Evolutionary conservation across 1,140 invertebrate species (phyloP).

Genomic region (Drosophila funebris): DNA sequence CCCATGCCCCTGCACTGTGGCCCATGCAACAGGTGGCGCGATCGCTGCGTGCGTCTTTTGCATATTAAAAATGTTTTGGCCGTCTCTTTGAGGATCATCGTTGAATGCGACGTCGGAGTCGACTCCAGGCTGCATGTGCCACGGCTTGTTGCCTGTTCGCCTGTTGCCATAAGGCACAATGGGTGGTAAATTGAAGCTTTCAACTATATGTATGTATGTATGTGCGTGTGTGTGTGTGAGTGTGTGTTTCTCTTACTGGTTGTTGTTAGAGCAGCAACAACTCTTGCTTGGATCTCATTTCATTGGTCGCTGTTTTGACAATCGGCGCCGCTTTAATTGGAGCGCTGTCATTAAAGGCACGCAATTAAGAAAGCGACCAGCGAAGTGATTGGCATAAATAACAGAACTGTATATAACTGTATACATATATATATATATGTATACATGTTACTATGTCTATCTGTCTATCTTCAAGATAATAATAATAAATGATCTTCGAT

Average conservation of each 20-base stretch:
- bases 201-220: conserved; percentile 50
- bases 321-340: conserved; percentile 74
- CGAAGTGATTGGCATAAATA: not conserved
- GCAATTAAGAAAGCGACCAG: conserved; percentile 44
- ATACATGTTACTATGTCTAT: no score
- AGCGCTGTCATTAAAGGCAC: conserved; percentile 74
- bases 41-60: conserved; percentile 51
- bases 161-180: conserved; percentile 70
- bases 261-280: conserved; percentile 4
- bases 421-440: not conserved
- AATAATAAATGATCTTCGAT: no score
- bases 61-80: conserved; percentile 47
- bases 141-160: conserved; percentile 2
- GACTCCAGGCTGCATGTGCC: conserved; percentile 4
- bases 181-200: conserved; percentile 80
- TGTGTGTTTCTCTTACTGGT: conserved; percentile 22
- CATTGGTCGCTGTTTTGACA: conserved; percentile 76
- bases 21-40: conserved; percentile 43
- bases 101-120: conserved; percentile 2
- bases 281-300: conserved; percentile 57
- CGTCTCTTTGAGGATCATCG: conserved; percentile 20
- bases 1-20: not conserved
- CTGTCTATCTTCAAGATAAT: no score
- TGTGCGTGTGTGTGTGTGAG: conserved; percentile 20
- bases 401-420: not conserved